A percentile compares a stretch with the other conserved stretches of the same genome.
Conservation (phyloP, 2,113 vertebrate genomes). For the Myrmecobius fasciatus region DNA sequence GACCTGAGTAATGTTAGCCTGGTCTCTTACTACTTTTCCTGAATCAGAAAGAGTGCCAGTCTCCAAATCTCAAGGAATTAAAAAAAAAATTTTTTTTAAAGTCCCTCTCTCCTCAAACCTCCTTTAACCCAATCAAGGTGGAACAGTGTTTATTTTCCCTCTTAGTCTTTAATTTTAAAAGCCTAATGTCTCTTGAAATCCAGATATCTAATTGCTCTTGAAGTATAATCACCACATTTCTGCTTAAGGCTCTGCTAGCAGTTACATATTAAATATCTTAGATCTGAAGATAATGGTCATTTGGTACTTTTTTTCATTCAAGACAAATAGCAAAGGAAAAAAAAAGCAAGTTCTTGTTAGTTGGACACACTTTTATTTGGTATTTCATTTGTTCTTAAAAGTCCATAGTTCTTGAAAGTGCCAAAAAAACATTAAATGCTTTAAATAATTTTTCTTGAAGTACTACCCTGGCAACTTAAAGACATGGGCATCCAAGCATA, state of each 20-base stretch:
- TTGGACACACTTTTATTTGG: background rate
- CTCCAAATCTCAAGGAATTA: background rate
- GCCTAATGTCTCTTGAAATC: background rate
- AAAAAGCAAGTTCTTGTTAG: background rate
- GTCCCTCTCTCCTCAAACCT: background rate
- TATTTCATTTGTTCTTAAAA: constrained; percentile 19
- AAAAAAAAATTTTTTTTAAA: background rate
- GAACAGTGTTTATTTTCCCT: background rate
- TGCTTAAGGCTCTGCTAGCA: background rate
- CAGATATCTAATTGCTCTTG: background rate
- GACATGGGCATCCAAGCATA: background rate
- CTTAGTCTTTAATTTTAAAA: background rate
- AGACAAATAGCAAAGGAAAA: constrained; percentile 8
- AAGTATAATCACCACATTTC: background rate
- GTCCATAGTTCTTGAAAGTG: background rate
- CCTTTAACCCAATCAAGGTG: background rate
- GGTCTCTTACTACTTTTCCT: background rate
- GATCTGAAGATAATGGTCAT: background rate
- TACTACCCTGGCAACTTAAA: background rate
- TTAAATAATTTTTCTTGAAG: background rate
- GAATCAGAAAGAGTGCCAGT: background rate
- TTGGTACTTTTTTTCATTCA: background rate
- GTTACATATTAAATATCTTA: background rate
- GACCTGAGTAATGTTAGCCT: background rate
- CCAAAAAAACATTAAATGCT: background rate